A percentile compares a stretch with the other conserved stretches of the same genome.
phyloP scores from a whole-genome alignment of 2,797 vertebrate species.

The Gobionotothen gibberifrons region DNA sequence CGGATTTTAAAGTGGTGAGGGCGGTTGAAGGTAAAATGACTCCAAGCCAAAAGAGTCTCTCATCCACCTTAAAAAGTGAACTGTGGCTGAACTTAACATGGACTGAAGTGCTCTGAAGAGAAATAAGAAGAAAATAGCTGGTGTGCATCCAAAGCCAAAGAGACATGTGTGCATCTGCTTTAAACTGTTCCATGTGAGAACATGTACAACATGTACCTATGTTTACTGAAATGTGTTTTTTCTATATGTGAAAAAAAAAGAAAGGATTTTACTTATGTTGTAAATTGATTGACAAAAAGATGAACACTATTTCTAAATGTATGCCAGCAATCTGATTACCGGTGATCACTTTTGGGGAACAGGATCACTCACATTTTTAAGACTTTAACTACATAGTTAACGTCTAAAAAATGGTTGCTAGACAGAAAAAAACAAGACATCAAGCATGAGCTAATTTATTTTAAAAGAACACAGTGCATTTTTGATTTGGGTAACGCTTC shows the following conservation, averaged over 20 bases:
- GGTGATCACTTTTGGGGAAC: neutral
- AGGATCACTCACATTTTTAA: too few species aligned
- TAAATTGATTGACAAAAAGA: neutral
- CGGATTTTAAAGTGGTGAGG: slow-evolving; percentile 43
- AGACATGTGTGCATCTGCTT: slow-evolving; percentile 10
- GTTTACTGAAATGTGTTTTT: slow-evolving; percentile 1
- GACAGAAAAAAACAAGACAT: neutral
- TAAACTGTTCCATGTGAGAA: slow-evolving; percentile 1
- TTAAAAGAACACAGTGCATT: slow-evolving; percentile 5
- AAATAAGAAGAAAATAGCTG: slow-evolving; percentile 24
- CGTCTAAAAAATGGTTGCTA: neutral
- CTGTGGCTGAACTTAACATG: slow-evolving; percentile 49
- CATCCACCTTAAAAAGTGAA: slow-evolving; percentile 42
- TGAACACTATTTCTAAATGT: neutral
- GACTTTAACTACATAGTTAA: neutral
- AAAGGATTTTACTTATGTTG: neutral
- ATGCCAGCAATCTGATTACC: neutral
- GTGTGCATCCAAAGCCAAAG: neutral
- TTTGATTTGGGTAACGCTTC: slow-evolving; percentile 19
- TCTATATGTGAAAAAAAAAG: neutral
- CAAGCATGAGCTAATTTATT: slow-evolving; percentile 14
- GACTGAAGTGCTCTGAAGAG: slow-evolving; percentile 43
- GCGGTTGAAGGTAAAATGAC: slow-evolving; percentile 27
- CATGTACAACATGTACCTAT: neutral
- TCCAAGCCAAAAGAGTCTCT: slow-evolving; percentile 38